These are phyloP conservation scores for Conomelus anceps DNA, from an alignment of 2,888 invertebrate species.

Conservation along the genomic window DNA sequence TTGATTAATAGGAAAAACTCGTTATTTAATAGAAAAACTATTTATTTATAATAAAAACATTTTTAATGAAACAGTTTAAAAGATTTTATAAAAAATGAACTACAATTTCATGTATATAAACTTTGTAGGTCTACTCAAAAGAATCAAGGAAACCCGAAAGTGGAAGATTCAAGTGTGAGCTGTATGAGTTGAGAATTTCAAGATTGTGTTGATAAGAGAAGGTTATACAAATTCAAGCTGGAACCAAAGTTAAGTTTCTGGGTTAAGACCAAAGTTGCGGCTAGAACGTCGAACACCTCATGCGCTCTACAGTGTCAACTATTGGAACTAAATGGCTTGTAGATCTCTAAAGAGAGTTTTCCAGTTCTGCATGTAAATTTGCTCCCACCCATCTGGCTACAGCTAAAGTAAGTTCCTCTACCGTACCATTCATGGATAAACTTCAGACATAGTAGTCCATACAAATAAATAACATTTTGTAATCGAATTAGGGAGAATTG, in stretches of 20 bases:
- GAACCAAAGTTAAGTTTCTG: background rate
- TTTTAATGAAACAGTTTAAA: too few species aligned
- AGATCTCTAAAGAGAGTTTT: background rate
- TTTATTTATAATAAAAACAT: too few species aligned
- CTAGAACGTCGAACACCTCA: background rate
- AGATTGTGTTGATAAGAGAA: background rate
- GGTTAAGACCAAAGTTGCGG: background rate
- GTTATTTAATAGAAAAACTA: too few species aligned
- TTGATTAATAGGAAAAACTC: too few species aligned
- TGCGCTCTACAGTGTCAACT: background rate
- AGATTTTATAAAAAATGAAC: too few species aligned
- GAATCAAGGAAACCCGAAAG: too few species aligned
- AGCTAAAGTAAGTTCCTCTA: background rate
- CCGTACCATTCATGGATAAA: background rate
- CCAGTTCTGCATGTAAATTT: background rate
- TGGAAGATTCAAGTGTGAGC: too few species aligned
- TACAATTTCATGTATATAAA: too few species aligned
- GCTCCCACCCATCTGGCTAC: background rate
- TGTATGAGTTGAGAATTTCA: background rate
- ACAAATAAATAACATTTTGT: background rate
- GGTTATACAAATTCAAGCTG: background rate
- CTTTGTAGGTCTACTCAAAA: too few species aligned
- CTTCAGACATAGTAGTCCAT: background rate
- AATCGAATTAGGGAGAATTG: background rate
- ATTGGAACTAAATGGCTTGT: background rate